Conservation (phyloP, 2,888 invertebrate genomes). For the Aspidapion aeneum region DNA sequence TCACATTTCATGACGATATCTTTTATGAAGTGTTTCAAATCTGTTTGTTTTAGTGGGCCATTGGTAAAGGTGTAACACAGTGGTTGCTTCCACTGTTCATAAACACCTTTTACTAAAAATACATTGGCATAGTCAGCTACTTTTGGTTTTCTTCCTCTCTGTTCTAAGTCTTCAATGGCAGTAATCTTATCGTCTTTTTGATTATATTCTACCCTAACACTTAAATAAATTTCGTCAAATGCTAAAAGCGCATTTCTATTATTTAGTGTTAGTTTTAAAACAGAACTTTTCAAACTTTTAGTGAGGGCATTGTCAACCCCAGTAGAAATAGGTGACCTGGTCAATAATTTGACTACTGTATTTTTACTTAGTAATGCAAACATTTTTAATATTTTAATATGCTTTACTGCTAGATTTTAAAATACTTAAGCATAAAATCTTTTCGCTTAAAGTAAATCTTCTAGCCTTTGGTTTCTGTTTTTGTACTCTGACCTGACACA, state of each 20-base stretch:
- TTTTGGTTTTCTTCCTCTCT: background rate
- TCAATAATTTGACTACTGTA: background rate
- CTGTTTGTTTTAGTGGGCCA: background rate
- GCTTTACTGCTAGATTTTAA: background rate
- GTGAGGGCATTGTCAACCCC: background rate
- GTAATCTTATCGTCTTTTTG: background rate
- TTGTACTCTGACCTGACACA: background rate
- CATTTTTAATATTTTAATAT: constrained; percentile 1
- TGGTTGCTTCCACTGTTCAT: too few species aligned
- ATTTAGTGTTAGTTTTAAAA: background rate
- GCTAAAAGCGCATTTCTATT: background rate
- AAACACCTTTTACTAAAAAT: constrained; percentile 28
- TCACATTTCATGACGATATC: constrained; percentile 1
- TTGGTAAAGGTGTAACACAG: too few species aligned
- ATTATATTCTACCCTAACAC: background rate
- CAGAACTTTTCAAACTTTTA: background rate
- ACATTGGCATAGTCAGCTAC: constrained; percentile 28
- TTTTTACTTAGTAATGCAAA: background rate
- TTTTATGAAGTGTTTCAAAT: background rate
- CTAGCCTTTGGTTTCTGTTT: background rate
- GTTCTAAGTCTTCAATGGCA: background rate
- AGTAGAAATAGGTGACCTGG: background rate
- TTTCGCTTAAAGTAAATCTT: background rate
- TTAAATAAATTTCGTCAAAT: background rate
- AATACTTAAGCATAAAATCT: background rate